Percentiles rank a stretch among this genome's conserved stretches.
Conservation (phyloP, 1,140 invertebrate genomes). For the Ceratoteleas bidentatus region DNA sequence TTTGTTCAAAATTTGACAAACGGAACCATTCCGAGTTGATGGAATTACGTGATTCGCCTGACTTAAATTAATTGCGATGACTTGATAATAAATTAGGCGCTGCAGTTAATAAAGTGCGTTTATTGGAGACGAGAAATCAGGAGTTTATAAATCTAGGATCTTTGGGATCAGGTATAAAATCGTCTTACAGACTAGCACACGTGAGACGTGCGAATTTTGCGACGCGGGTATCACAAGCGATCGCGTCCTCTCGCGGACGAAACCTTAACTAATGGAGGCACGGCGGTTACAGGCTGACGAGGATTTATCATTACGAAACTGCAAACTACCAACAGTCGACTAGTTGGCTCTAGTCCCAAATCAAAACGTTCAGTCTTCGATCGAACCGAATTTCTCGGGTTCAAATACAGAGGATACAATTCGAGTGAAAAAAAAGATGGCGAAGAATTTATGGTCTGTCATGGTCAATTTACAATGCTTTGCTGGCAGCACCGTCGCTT, state of each 20-base stretch:
- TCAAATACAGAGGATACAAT: not conserved
- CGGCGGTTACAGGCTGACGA: slow-evolving; percentile 21
- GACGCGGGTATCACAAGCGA: not conserved
- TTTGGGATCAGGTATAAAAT: slow-evolving; percentile 73
- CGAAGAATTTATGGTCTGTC: not conserved
- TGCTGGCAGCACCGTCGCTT: no score
- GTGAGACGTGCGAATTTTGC: slow-evolving; percentile 14
- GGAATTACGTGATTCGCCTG: slow-evolving; percentile 14
- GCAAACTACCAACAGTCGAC: slow-evolving; percentile 14
- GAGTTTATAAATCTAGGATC: slow-evolving; percentile 68
- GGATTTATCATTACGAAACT: slow-evolving; percentile 9
- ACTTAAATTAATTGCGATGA: slow-evolving; percentile 33
- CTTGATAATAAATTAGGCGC: slow-evolving; percentile 55
- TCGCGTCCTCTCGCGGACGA: not conserved
- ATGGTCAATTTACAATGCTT: slow-evolving; percentile 1
- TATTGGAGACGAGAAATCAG: slow-evolving; percentile 67
- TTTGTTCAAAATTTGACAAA: no score
- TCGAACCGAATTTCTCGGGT: not conserved
- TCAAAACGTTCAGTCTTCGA: not conserved
- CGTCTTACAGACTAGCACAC: slow-evolving; percentile 69
- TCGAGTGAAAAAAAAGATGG: not conserved
- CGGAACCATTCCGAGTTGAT: no score
- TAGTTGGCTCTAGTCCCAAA: slow-evolving; percentile 15
- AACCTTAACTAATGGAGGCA: slow-evolving; percentile 23
- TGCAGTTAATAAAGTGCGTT: slow-evolving; percentile 67